Evolutionary conservation across 2,888 invertebrate species (phyloP).

Genomic region (Limnephilus lunatus): DNA sequence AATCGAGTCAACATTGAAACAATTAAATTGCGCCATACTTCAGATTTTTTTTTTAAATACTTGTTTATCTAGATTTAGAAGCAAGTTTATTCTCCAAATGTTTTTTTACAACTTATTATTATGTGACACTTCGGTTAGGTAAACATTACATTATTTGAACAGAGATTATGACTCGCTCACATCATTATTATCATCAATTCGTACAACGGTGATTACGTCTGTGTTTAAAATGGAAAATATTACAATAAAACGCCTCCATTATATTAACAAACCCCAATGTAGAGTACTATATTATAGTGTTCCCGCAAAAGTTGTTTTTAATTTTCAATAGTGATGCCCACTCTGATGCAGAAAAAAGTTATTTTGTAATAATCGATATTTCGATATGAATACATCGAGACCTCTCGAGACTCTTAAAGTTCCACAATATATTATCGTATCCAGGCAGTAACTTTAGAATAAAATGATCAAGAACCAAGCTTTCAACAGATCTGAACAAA

Average conservation of each 20-base stretch:
- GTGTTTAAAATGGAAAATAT: slow-evolving; percentile 22
- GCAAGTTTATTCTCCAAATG: background rate
- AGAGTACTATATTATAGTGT: background rate
- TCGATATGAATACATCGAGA: background rate
- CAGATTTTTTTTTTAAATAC: background rate
- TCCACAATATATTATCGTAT: background rate
- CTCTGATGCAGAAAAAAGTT: background rate
- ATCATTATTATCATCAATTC: slow-evolving; percentile 35
- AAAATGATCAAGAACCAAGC: too few relatives aligned
- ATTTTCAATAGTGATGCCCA: background rate
- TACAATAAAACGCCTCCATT: background rate
- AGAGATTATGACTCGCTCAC: background rate
- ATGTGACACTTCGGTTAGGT: background rate
- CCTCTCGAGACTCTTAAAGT: background rate
- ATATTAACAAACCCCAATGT: background rate
- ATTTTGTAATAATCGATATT: background rate
- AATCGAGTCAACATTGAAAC: background rate
- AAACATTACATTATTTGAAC: slow-evolving; percentile 13
- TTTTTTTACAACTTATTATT: background rate
- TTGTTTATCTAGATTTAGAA: background rate
- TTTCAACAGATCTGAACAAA: too few relatives aligned
- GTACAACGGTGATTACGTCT: slow-evolving; percentile 31
- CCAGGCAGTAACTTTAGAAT: background rate
- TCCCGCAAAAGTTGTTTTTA: background rate
- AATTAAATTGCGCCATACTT: background rate